Evolutionary conservation across 1,140 invertebrate genomes (phyloP).

Genomic region (Lordiphosa collinella): DNA sequence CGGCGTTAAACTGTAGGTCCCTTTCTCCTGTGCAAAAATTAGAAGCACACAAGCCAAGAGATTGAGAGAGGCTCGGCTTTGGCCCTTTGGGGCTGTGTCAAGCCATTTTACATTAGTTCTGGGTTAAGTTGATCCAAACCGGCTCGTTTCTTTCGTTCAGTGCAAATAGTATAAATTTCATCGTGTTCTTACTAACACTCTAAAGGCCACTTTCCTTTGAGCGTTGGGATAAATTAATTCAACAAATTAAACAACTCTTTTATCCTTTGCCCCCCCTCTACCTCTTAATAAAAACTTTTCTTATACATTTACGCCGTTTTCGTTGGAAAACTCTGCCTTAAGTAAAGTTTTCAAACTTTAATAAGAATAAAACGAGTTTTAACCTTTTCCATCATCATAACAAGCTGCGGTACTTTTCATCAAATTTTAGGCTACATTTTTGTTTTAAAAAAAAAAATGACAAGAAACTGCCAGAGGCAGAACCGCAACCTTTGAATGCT

Average conservation of each 20-base stretch:
- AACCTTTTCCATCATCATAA: constrained; percentile 28
- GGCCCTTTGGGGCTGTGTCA: no score
- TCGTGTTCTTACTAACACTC: no score
- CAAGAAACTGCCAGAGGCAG: constrained; percentile 5
- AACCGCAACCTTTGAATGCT: constrained; percentile 23
- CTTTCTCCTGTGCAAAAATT: no score
- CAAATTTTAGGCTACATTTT: constrained; percentile 22
- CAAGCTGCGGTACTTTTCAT: no score
- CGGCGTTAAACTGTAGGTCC: no score
- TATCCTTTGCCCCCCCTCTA: not conserved
- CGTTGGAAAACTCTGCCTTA: constrained; percentile 28
- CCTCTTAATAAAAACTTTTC: constrained; percentile 4
- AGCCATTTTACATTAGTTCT: no score
- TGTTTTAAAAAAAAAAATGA: not conserved
- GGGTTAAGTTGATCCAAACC: no score
- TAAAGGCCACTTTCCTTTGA: no score
- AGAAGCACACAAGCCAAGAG: no score
- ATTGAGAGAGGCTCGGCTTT: no score
- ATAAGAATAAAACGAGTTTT: constrained; percentile 38
- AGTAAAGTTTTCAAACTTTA: constrained; percentile 27
- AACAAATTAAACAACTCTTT: constrained; percentile 48
- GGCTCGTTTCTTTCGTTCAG: no score
- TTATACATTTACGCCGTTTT: not conserved
- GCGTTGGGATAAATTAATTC: constrained; percentile 28
- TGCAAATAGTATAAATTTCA: no score